These are phyloP conservation scores for Leptogaster cylindrica DNA, from an alignment of 2,888 invertebrate genomes.

Conservation along the genomic window DNA sequence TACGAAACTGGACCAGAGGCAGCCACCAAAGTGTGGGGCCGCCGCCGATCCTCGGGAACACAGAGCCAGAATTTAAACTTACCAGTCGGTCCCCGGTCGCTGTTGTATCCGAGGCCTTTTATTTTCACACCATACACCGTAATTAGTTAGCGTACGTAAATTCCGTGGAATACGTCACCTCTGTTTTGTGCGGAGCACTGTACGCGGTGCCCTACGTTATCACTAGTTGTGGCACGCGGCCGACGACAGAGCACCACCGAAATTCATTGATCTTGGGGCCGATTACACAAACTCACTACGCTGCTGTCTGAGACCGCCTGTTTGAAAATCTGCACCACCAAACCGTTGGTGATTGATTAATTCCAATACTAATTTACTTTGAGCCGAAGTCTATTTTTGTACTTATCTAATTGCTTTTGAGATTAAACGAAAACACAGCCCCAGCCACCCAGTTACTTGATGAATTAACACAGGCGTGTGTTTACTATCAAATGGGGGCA, in stretches of 20 bases:
- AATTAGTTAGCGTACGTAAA: conserved; percentile 41
- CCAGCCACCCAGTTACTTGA: conserved; percentile 2
- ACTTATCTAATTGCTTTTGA: conserved; percentile 20
- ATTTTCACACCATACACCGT: conserved; percentile 52
- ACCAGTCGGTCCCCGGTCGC: conserved; percentile 46
- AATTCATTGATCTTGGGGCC: conserved; percentile 21
- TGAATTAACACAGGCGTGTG: conserved; percentile 17
- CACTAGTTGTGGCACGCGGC: conserved; percentile 16
- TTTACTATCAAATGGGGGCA: conserved; percentile 4
- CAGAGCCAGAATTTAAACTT: conserved; percentile 39
- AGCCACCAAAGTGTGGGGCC: too few species aligned
- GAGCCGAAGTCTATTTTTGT: conserved; percentile 21
- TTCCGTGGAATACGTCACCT: conserved; percentile 44
- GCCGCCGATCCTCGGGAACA: too few species aligned
- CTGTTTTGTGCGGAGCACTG: conserved; percentile 21
- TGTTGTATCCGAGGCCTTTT: conserved; percentile 52
- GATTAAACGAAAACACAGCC: conserved; percentile 16
- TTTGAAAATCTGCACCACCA: conserved; percentile 18
- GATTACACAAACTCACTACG: conserved; percentile 20
- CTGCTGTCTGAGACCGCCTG: background rate
- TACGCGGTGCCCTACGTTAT: background rate
- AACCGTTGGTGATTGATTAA: conserved; percentile 27
- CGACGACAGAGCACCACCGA: background rate
- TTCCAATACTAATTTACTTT: conserved; percentile 30
- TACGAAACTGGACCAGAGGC: too few species aligned